Percentiles rank a stretch among this genome's conserved stretches.
Evolutionary conservation across 2,797 vertebrate species (phyloP).

Genomic region (Sphaeramia orbicularis): DNA sequence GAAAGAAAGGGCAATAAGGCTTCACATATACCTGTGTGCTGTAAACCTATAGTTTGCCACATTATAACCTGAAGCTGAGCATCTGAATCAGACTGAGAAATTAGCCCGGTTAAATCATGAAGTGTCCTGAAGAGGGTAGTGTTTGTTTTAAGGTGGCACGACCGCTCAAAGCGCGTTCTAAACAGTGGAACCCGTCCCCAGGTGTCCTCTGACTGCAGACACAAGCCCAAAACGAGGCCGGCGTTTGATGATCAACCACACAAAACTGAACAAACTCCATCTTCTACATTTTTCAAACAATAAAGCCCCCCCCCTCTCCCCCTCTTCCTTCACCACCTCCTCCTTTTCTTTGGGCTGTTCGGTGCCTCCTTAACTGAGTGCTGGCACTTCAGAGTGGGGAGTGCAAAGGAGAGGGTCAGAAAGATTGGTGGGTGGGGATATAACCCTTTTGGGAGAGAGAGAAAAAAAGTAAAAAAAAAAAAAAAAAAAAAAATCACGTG

Average conservation of each 20-base stretch:
- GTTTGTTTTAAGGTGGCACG: slow-evolving; percentile 83
- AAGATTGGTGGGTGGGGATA: slow-evolving; percentile 86
- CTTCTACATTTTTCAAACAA: slow-evolving; percentile 12
- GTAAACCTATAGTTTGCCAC: no score
- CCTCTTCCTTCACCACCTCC: no score
- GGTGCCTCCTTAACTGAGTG: slow-evolving; percentile 84
- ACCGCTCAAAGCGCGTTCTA: slow-evolving; percentile 16
- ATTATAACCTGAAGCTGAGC: slow-evolving; percentile 25
- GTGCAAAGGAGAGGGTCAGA: slow-evolving; percentile 81
- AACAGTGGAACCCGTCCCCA: background rate
- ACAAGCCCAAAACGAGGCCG: rapidly evolving
- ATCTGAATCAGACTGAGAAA: slow-evolving; percentile 62
- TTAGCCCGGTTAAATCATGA: slow-evolving; percentile 64
- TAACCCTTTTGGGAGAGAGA: slow-evolving; percentile 77
- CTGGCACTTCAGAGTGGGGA: slow-evolving; percentile 76
- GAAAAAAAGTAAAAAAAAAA: slow-evolving; percentile 27
- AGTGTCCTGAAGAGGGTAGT: slow-evolving; percentile 67
- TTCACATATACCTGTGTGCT: background rate
- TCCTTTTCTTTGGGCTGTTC: background rate
- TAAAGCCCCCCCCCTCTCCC: background rate
- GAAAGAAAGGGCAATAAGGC: background rate
- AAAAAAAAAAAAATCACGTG: slow-evolving; percentile 83
- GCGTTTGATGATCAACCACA: background rate
- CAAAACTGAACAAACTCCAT: background rate
- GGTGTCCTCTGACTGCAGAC: background rate